phyloP scores from a whole-genome alignment of 1,140 invertebrate species.

The Holotrichia oblita region DNA sequence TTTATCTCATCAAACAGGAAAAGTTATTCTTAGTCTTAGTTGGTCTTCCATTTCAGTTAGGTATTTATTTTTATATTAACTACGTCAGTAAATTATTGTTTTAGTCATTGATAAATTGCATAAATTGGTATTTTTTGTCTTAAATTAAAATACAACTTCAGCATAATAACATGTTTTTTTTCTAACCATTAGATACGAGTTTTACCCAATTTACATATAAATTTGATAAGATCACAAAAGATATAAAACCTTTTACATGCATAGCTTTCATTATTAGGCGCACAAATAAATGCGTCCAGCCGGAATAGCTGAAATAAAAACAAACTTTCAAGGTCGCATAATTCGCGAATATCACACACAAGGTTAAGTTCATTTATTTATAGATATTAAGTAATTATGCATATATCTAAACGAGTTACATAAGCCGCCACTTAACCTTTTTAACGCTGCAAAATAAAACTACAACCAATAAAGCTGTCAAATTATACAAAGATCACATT shows the following conservation, averaged over 20 bases:
- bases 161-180: too few species aligned
- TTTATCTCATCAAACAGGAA: too few species aligned
- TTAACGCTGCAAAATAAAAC: neutral
- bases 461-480: neutral
- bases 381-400: conserved; percentile 33
- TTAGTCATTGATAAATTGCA: too few species aligned
- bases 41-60: too few species aligned
- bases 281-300: neutral
- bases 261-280: neutral
- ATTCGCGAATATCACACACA: conserved; percentile 13
- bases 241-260: neutral
- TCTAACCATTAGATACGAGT: too few species aligned
- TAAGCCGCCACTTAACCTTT: conserved; percentile 31
- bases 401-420: conserved; percentile 20
- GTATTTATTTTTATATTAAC: too few species aligned
- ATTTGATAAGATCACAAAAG: neutral
- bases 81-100: too few species aligned
- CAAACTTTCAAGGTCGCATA: conserved; percentile 33
- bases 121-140: too few species aligned
- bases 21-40: too few species aligned
- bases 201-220: neutral
- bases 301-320: conserved; percentile 18
- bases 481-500: neutral
- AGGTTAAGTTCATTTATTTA: conserved; percentile 34
- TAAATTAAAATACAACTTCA: too few species aligned